phyloP scores from a whole-genome alignment of 1,140 invertebrate species.

The Macrosteles quadrilineatus region DNA sequence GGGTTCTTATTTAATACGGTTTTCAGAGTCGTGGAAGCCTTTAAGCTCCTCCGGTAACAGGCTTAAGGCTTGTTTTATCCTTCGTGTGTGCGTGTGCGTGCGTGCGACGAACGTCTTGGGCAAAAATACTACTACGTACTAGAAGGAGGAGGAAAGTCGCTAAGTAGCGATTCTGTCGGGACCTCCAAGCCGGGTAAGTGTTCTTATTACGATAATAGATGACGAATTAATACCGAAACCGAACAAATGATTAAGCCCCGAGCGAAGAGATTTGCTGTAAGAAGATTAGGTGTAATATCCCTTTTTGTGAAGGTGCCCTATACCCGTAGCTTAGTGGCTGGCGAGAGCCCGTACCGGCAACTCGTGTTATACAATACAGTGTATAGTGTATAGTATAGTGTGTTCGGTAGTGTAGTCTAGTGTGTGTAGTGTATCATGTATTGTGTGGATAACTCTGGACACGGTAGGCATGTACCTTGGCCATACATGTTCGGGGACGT shows the following conservation, averaged over 20 bases:
- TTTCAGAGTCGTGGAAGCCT: conserved; percentile 46
- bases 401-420: too few species aligned
- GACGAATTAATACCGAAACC: conserved; percentile 25
- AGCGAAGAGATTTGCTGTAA: conserved; percentile 41
- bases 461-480: neutral
- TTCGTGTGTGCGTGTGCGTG: conserved; percentile 31
- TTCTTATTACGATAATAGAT: conserved; percentile 29
- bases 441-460: neutral
- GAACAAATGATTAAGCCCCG: conserved; percentile 13
- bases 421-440: conserved; percentile 3
- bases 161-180: conserved; percentile 29
- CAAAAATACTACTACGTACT: conserved; percentile 21
- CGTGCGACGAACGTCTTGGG: neutral
- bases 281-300: conserved; percentile 46
- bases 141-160: conserved; percentile 15
- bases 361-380: neutral
- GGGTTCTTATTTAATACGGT: conserved; percentile 51
- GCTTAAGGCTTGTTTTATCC: conserved; percentile 53
- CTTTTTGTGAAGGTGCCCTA: conserved; percentile 35
- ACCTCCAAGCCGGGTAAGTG: conserved; percentile 31
- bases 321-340: conserved; percentile 4
- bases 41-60: conserved; percentile 49
- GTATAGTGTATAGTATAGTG: conserved; percentile 1
- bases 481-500: neutral
- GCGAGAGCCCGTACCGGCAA: too few species aligned